These are phyloP conservation scores for Chalcis sispes DNA, from an alignment of 2,888 invertebrate genomes.

Conservation along the genomic window DNA sequence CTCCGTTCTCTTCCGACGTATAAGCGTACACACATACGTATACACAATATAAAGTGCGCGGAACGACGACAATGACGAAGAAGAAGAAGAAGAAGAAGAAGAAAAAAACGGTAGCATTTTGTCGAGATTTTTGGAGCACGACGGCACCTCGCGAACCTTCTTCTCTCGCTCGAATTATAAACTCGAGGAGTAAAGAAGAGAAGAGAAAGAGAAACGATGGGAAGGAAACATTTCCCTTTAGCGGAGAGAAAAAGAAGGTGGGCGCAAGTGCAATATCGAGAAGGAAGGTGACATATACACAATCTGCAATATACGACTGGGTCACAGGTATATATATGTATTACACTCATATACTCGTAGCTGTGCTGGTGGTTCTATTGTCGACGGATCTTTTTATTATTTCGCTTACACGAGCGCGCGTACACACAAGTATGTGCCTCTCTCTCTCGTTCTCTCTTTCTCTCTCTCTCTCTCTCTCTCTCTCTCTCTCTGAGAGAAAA, in stretches of 20 bases:
- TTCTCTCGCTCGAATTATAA: constrained; percentile 9
- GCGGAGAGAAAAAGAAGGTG: neutral
- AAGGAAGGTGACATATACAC: neutral
- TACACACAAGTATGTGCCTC: neutral
- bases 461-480: too few species aligned
- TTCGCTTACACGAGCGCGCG: neutral
- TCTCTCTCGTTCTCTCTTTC: too few species aligned
- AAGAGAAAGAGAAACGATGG: neutral
- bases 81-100: neutral
- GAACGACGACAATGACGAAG: neutral
- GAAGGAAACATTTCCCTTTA: neutral
- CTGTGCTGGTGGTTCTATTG: constrained; percentile 9
- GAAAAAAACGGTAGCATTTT: constrained; percentile 3
- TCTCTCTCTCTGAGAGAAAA: too few species aligned
- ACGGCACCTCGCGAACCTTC: neutral
- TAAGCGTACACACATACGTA: too few species aligned
- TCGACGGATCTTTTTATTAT: neutral
- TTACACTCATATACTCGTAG: neutral
- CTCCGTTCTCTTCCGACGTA: neutral
- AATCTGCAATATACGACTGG: neutral
- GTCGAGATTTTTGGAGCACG: neutral
- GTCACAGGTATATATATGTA: constrained; percentile 24
- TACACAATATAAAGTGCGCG: too few species aligned
- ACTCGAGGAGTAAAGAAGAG: neutral
- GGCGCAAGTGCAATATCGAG: constrained; percentile 41